These are phyloP conservation scores for Quadroppia sp. DNA, from an alignment of 2,888 invertebrate genomes.

Conservation along the genomic window DNA sequence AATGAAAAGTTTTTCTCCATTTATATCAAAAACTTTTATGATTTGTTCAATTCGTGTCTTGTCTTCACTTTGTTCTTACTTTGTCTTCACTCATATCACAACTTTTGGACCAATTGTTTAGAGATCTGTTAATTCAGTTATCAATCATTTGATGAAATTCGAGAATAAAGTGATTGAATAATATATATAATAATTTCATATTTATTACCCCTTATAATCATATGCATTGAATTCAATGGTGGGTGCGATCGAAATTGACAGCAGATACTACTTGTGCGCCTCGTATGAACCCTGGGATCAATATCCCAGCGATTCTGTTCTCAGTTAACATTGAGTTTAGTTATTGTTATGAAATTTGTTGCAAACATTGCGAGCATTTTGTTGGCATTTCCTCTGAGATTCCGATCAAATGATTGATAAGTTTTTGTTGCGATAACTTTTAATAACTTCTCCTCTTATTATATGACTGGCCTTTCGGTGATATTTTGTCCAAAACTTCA, in stretches of 20 bases:
- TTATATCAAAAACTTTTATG: too few relatives aligned
- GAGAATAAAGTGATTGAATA: not conserved
- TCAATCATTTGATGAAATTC: not conserved
- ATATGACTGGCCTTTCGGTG: not conserved
- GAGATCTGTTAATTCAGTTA: not conserved
- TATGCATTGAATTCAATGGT: too few relatives aligned
- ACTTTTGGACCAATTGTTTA: not conserved
- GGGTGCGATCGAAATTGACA: not conserved
- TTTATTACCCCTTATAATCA: not conserved
- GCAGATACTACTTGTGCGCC: too few relatives aligned
- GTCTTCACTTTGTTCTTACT: too few relatives aligned
- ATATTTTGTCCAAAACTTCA: not conserved
- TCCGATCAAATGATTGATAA: conserved; percentile 19
- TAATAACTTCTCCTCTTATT: not conserved
- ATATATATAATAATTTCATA: conserved; percentile 7
- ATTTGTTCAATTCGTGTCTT: too few relatives aligned
- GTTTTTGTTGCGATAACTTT: not conserved
- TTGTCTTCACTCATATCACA: too few relatives aligned
- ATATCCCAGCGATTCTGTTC: not conserved
- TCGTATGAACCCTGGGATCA: not conserved
- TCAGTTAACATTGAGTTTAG: conserved; percentile 5
- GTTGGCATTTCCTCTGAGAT: not conserved
- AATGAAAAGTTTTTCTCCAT: too few relatives aligned
- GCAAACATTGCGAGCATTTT: not conserved
- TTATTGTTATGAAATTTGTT: conserved; percentile 31